Percentiles rank a stretch among this genome's conserved stretches.
Evolutionary conservation across 2,888 invertebrate species (phyloP).

Genomic region (Girardia tigrina): DNA sequence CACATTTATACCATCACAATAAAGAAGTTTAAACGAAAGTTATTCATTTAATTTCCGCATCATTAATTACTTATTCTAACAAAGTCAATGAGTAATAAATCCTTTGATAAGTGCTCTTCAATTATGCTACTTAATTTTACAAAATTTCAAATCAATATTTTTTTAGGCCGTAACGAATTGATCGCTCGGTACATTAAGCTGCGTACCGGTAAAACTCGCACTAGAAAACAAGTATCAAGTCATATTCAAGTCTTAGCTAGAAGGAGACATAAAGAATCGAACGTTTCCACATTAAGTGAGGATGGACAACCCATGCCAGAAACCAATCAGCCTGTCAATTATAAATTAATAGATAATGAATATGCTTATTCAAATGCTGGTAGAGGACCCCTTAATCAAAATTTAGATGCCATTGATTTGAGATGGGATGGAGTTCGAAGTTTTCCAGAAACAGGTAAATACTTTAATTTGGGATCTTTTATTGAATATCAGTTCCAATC

Average conservation of each 20-base stretch:
- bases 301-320: background rate
- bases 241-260: conserved; percentile 98
- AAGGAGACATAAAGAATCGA: conserved; percentile 67
- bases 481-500: too few species aligned
- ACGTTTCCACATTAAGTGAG: background rate
- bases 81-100: too few species aligned
- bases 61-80: too few species aligned
- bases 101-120: too few species aligned
- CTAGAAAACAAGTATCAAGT: conserved; percentile 97
- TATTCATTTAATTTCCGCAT: too few species aligned
- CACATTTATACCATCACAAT: too few species aligned
- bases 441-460: background rate
- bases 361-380: background rate
- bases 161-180: conserved; percentile 86
- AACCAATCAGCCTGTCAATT: conserved; percentile 1
- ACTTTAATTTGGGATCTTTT: too few species aligned
- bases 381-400: background rate
- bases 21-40: too few species aligned
- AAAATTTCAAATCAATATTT: too few species aligned
- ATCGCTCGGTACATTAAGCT: conserved; percentile 99
- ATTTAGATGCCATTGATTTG: background rate
- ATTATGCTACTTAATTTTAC: too few species aligned
- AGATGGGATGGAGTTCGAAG: background rate
- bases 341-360: background rate
- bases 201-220: conserved; percentile 95